These are phyloP conservation scores for Drosophila mimetica DNA, from an alignment of 2,888 invertebrate species.

Conservation along the genomic window DNA sequence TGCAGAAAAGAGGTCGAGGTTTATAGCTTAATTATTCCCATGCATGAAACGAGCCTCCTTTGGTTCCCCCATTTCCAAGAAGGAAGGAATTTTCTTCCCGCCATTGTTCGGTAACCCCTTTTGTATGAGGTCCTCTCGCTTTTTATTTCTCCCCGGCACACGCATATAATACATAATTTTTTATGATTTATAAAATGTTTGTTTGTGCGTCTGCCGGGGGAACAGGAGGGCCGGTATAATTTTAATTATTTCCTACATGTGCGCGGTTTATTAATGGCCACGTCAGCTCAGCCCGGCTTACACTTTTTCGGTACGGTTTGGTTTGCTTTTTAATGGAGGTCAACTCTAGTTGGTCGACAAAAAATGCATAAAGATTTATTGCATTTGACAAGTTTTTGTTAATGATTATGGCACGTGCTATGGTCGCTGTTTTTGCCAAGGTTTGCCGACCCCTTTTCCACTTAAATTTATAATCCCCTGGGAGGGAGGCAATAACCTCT, in stretches of 20 bases:
- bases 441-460: constrained; percentile 32
- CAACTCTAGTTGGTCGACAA: constrained; percentile 42
- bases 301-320: constrained; percentile 12
- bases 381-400: constrained; percentile 45
- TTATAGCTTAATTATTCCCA: constrained; percentile 80
- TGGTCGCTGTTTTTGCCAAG: constrained; percentile 38
- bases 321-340: constrained; percentile 50
- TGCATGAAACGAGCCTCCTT: constrained; percentile 69
- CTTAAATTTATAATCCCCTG: constrained; percentile 32
- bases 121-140: constrained; percentile 18
- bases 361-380: constrained; percentile 44
- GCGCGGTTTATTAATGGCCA: constrained; percentile 65
- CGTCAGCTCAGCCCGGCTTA: constrained; percentile 46
- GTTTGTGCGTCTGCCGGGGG: constrained; percentile 5
- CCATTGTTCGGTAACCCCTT: constrained; percentile 59
- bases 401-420: constrained; percentile 46
- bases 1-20: constrained; percentile 77
- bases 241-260: constrained; percentile 75
- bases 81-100: constrained; percentile 22
- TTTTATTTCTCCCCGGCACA: constrained; percentile 42
- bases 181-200: constrained; percentile 74
- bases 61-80: constrained; percentile 2
- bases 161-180: constrained; percentile 78
- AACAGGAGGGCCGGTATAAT: constrained; percentile 12
- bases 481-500: constrained; percentile 17